Percentiles rank a stretch among this genome's conserved stretches.
Evolutionary conservation across 2,113 vertebrate species (phyloP).

Genomic region (Casuarius casuarius): DNA sequence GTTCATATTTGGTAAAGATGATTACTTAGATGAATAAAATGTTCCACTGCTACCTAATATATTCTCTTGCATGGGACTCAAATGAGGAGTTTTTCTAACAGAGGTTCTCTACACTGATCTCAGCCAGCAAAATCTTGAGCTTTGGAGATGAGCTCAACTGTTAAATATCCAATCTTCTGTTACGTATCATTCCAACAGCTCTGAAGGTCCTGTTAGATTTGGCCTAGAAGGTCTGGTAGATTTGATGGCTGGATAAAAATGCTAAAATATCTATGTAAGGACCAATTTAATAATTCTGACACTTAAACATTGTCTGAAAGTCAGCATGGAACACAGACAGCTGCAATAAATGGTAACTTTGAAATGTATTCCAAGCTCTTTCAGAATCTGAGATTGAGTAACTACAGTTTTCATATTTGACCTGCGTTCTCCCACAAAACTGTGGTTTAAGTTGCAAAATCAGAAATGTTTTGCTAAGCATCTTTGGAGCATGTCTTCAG

Average conservation of each 20-base stretch:
- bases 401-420: not conserved
- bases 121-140: not conserved
- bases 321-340: not conserved
- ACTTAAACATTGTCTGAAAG: not conserved
- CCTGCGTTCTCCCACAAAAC: not conserved
- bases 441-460: conserved; percentile 25
- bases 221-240: not conserved
- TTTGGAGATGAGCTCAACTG: not conserved
- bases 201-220: not conserved
- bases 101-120: not conserved
- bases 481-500: not conserved
- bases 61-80: not conserved
- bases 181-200: not conserved
- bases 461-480: not conserved
- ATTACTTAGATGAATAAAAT: not conserved
- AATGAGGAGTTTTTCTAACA: not conserved
- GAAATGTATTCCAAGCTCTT: not conserved
- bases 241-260: not conserved
- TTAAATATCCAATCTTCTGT: not conserved
- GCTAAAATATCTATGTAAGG: not conserved
- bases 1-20: not conserved
- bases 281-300: not conserved
- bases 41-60: not conserved
- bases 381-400: not conserved
- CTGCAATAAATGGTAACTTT: not conserved